Base-by-base conservation (phyloP, 2,888 invertebrate species). In the Drosophila trichaetosa region DNA sequence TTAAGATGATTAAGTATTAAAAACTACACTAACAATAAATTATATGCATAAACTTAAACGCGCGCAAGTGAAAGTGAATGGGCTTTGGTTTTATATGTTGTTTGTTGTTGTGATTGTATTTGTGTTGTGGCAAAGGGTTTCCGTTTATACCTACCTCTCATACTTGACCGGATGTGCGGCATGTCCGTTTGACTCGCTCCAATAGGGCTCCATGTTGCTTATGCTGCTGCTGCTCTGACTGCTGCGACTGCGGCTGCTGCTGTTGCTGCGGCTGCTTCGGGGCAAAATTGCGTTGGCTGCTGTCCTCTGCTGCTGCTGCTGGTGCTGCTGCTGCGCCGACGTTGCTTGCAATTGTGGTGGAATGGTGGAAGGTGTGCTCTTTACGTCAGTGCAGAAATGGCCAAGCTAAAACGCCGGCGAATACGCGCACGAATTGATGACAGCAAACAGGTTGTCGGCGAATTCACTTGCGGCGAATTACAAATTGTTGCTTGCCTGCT, bases 81-180 rank as follows among this genome's bases (percentile, higher is more conserved):
- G 63, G 56, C 38, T 69, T 24, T 62, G 81, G 40, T 68, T 71
- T 52, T 24, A 46, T 46, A 63, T 63, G 54, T 62, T 49, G 56
- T 52, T 61, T 70, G 42, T 69, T 60, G n/a, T 38, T 63, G 52
- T 59, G 62, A 33, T 49, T 54, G 18, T 53, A 16, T 24, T 34
- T 34, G 29, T 10, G 21, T 16, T 34, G 34, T 40, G 53, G 34
- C 54, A 66, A 73, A 46, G 59, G 33, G 36, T 54, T 64, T 33
- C 52, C 36, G 21, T 53, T 58, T 79, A 87, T 91, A 91, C 91
- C 91, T 91, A 93, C 93, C 93, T 93, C 89, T 93, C 93, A 87
- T 93, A 93, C 91, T 93, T 93, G 79, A 93, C 93, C 84, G 93
- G 92, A 91, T 93, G 93, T 82, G 93, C 89, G 86, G 92, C 92